phyloP scores from a whole-genome alignment of 2,113 vertebrate species.

The Seriola dumerili region DNA sequence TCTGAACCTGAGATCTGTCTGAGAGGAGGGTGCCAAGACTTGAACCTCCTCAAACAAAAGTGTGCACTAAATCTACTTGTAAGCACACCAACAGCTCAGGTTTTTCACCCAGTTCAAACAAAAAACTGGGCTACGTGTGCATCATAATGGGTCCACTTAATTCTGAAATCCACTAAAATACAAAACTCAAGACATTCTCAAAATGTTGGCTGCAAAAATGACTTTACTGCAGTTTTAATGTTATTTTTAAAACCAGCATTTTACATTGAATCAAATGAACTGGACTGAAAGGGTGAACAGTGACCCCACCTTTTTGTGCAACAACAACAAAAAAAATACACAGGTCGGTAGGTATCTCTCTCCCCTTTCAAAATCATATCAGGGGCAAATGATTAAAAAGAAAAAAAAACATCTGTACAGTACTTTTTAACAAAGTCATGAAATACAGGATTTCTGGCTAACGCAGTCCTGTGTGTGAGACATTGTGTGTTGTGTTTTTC shows the following conservation, averaged over 20 bases:
- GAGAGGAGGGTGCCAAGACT: slow-evolving; percentile 1
- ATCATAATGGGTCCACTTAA: background rate
- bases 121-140: slow-evolving; percentile 11
- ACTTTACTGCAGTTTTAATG: slow-evolving; percentile 83
- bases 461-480: slow-evolving; percentile 72
- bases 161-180: slow-evolving; percentile 48
- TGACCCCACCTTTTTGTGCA: slow-evolving; percentile 86
- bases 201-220: slow-evolving; percentile 76
- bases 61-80: slow-evolving; percentile 16
- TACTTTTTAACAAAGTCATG: slow-evolving; percentile 93
- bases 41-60: slow-evolving; percentile 8
- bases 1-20: slow-evolving; percentile 62
- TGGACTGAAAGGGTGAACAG: slow-evolving; percentile 81
- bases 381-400: slow-evolving; percentile 86
- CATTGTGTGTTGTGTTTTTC: slow-evolving; percentile 15
- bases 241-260: slow-evolving; percentile 83
- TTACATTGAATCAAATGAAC: slow-evolving; percentile 80
- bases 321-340: slow-evolving; percentile 74
- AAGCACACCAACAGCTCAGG: slow-evolving; percentile 31
- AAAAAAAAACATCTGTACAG: slow-evolving; percentile 88
- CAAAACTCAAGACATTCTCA: slow-evolving; percentile 74
- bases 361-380: slow-evolving; percentile 78
- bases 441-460: slow-evolving; percentile 88
- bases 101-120: slow-evolving; percentile 31
- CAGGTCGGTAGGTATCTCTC: slow-evolving; percentile 71